Evolutionary conservation across 2,797 vertebrate genomes (phyloP), one percentile per base, ranked within the genome.

Genomic region (Perodicticus potto): DNA sequence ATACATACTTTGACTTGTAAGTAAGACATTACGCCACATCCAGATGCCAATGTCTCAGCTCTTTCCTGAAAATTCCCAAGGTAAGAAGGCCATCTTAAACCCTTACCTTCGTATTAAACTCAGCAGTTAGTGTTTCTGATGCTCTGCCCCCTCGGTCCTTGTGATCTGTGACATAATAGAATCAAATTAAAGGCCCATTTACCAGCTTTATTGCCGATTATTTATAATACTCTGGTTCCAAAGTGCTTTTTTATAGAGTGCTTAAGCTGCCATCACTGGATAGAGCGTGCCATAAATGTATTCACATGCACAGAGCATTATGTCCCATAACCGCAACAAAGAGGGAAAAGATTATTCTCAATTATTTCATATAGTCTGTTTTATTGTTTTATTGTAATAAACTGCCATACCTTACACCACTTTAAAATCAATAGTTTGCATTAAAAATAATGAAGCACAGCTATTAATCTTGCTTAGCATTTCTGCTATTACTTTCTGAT

Each of bases 361-460:
- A 98, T 99, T 98, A 98, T 98, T 98, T 98, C 98, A 98, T 98
- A 98, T 90, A 97, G 98, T 98, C 98, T 98, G 96, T 97, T 98
- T 98, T 98, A 99, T 98, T 98, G 98, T 98, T 98, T 98, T 98
- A 98, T 98, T 98, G 95, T 98, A 98, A 98, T 98, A 99, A 98
- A 98, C 98, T 98, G 96, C 96, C 98, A 98, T 98, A 97, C 97
- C 97, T 98, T 98, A 98, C 96, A 97, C 98, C 97, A 97, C 98
- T 98, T 98, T 98, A 98, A 98, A 99, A 98, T 98, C 98, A 98
- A 99, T 98, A 98, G 98, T 98, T 98, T 98, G 98, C 98, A 98
- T 98, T 98, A 98, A 98, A 98, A 98, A 98, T 98, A 98, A 98
- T 98, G 98, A 98, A 98, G 98, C 96, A 86, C 59, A 70, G 98